These are phyloP conservation scores for Taenioides sp. DNA, from an alignment of 2,797 vertebrate genomes.

Conservation along the genomic window DNA sequence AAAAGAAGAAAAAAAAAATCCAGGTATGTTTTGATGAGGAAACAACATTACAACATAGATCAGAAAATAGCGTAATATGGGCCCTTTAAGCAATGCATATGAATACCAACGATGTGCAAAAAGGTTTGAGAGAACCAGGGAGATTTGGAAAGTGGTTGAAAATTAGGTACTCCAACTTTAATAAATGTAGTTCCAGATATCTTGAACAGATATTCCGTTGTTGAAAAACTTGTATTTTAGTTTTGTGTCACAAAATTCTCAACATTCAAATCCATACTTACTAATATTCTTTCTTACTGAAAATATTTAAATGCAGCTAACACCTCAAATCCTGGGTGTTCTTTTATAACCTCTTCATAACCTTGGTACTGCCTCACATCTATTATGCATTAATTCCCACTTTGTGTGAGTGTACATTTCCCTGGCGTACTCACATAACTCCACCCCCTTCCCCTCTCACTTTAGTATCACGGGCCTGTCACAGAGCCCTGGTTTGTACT, in stretches of 20 bases:
- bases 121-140: too few species aligned
- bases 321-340: not conserved
- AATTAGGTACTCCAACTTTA: too few species aligned
- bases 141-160: too few species aligned
- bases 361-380: not conserved
- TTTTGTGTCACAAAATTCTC: not conserved
- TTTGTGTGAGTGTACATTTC: too few species aligned
- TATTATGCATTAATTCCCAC: conserved; percentile 12
- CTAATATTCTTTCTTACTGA: not conserved
- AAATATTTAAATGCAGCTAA: not conserved
- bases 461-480: conserved; percentile 4
- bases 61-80: too few species aligned
- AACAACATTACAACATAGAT: too few species aligned
- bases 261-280: not conserved
- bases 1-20: too few species aligned
- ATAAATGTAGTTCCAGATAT: too few species aligned
- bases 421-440: not conserved
- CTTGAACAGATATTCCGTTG: too few species aligned
- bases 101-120: too few species aligned
- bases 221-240: not conserved
- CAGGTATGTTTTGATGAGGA: too few species aligned
- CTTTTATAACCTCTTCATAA: not conserved
- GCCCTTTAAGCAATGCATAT: too few species aligned
- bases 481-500: conserved; percentile 12
- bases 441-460: not conserved